Base-by-base conservation (phyloP, 64 coral and sea anemone genomes). In the Porites australiensis region DNA sequence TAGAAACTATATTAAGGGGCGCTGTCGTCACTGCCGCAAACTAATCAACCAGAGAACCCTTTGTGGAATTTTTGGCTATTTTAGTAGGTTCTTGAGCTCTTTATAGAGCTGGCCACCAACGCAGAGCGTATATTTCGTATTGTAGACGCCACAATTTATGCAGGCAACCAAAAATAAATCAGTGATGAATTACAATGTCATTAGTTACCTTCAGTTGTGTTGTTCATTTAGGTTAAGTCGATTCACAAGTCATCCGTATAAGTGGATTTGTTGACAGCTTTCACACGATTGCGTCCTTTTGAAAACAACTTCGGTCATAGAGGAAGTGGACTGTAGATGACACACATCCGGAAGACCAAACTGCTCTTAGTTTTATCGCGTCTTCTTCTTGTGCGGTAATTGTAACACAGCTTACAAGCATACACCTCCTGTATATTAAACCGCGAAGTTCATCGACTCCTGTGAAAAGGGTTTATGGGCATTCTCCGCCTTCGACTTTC, bases 401-500 rank as follows among this genome's bases (percentile, higher is more conserved):
- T 48, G 60, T 62, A 64, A 48, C 49, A 13, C 43, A 65, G 79
- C 22, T 83, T 15, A 66, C 15, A 48, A 62, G 44, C 79, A 49
- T 83, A 19, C 46, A 66, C 64, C 81, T 84, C 21, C 63, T 61
- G n/a, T 27, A 61, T 83, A 13, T 47, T 83, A 83, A 48, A 37
- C 79, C n/a, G 55, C 55, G 60, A 48, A 65, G 16, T 14, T 15
- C 79, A 20, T 83, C 73, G 45, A 19, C 14, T 61, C 77, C 44
- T 51, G 62, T 51, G 81, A 68, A 84, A 84, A 68, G 81, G 47
- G 19, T 84, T 84, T 83, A 91, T 72, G 74, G 70, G 44, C 70
- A 83, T 91, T 93, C 95, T 92, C 95, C 95, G 95, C 95, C 95
- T 96, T 96, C 91, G 90, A 96, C 95, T 96, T 96, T 93, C 60